Conservation (phyloP, 2,113 vertebrate species). For the Crocuta crocuta region DNA sequence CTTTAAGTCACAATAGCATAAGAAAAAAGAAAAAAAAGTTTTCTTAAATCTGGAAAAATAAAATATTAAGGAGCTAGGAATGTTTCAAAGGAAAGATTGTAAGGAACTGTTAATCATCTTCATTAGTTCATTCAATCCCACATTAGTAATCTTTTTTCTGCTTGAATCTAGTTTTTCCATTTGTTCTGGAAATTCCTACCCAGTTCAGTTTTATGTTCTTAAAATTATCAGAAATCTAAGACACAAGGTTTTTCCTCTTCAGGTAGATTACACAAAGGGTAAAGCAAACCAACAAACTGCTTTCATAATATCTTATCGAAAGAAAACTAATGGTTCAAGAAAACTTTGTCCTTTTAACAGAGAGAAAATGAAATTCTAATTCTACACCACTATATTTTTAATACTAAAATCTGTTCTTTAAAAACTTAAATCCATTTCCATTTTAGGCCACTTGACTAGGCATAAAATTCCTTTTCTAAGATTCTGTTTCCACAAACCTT, state of each 20-base stretch:
- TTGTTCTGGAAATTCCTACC: background rate
- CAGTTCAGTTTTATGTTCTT: background rate
- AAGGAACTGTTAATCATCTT: background rate
- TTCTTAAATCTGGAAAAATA: too few species aligned
- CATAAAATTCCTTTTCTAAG: background rate
- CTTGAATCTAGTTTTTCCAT: background rate
- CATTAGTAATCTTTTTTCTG: background rate
- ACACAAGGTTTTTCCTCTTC: background rate
- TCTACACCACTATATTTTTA: background rate
- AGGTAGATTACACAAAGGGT: background rate
- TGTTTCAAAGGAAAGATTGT: background rate
- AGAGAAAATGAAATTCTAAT: background rate
- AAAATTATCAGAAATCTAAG: background rate
- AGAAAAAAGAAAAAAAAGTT: background rate
- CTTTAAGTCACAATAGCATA: background rate
- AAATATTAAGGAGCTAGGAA: too few species aligned
- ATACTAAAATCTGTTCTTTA: background rate
- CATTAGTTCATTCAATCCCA: background rate
- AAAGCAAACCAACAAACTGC: background rate
- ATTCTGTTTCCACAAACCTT: background rate
- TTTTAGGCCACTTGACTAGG: background rate
- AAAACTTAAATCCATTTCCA: background rate
- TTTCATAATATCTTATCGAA: background rate
- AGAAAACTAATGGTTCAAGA: background rate
- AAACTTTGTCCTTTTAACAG: background rate